Conservation (phyloP, 1,140 invertebrate species). For the Cydia pomonella region DNA sequence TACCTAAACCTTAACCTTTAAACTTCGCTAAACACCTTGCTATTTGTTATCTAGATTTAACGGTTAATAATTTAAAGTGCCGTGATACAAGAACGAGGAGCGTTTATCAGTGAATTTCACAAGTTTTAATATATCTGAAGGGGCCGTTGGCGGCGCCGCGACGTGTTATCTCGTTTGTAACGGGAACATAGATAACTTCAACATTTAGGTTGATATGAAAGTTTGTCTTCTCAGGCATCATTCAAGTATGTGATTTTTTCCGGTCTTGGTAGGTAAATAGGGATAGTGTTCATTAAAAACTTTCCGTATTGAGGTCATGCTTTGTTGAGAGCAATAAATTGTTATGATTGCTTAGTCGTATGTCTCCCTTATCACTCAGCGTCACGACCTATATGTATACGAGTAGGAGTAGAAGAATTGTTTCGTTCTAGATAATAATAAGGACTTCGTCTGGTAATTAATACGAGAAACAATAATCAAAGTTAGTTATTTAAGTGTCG, state of each 20-base stretch:
- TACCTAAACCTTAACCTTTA: constrained; percentile 10
- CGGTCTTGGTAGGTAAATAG: constrained; percentile 11
- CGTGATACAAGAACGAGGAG: background rate
- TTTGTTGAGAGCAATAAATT: constrained; percentile 29
- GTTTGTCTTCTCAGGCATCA: constrained; percentile 44
- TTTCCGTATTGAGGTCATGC: background rate
- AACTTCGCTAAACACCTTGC: background rate
- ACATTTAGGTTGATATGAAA: constrained; percentile 50
- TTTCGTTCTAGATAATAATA: constrained; percentile 12
- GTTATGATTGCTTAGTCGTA: constrained; percentile 25
- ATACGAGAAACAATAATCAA: background rate
- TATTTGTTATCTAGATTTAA: background rate
- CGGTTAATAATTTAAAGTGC: background rate
- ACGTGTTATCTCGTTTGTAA: constrained; percentile 68
- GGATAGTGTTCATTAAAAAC: constrained; percentile 13
- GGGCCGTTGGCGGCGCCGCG: constrained; percentile 52
- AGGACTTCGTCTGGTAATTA: background rate
- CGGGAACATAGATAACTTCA: constrained; percentile 64
- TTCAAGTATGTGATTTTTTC: constrained; percentile 41
- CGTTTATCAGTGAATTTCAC: constrained; percentile 65
- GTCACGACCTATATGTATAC: constrained; percentile 18
- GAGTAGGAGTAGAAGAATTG: constrained; percentile 18
- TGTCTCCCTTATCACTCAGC: constrained; percentile 15
- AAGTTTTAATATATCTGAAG: constrained; percentile 62
- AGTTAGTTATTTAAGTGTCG: background rate